Conservation (phyloP, 2,888 invertebrate species). For the Melangyna quadrimaculata region DNA sequence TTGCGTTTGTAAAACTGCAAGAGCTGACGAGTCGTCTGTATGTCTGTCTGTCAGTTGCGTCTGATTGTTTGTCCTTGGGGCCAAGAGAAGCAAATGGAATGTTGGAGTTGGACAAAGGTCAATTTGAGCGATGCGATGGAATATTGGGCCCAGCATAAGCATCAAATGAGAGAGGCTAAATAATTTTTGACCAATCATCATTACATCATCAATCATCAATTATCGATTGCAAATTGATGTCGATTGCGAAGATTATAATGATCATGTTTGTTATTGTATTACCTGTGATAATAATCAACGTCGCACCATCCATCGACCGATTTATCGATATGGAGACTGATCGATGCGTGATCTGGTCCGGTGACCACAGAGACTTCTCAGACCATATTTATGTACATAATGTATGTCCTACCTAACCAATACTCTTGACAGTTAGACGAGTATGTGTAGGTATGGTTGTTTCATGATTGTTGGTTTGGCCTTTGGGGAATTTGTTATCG, state of each 20-base stretch:
- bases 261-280: constrained; percentile 56
- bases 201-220: constrained; percentile 62
- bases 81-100: background rate
- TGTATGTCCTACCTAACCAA: too few species aligned
- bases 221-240: constrained; percentile 69
- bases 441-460: background rate
- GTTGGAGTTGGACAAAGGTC: constrained; percentile 6
- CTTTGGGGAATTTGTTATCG: constrained; percentile 31
- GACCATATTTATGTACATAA: background rate
- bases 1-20: background rate
- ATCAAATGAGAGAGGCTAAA: background rate
- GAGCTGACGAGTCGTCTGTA: constrained; percentile 3
- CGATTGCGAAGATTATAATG: constrained; percentile 58
- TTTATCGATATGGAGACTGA: background rate
- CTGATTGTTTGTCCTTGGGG: background rate
- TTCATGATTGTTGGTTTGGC: constrained; percentile 7
- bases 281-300: constrained; percentile 42
- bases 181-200: constrained; percentile 58
- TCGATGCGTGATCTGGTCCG: constrained; percentile 43
- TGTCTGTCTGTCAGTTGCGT: constrained; percentile 8
- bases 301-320: constrained; percentile 38
- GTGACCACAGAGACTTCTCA: constrained; percentile 45
- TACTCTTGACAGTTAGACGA: constrained; percentile 34
- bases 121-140: background rate
- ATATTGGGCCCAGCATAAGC: background rate